Evolutionary conservation across 2,797 vertebrate species (phyloP).

Genomic region (Danio aesculapii): DNA sequence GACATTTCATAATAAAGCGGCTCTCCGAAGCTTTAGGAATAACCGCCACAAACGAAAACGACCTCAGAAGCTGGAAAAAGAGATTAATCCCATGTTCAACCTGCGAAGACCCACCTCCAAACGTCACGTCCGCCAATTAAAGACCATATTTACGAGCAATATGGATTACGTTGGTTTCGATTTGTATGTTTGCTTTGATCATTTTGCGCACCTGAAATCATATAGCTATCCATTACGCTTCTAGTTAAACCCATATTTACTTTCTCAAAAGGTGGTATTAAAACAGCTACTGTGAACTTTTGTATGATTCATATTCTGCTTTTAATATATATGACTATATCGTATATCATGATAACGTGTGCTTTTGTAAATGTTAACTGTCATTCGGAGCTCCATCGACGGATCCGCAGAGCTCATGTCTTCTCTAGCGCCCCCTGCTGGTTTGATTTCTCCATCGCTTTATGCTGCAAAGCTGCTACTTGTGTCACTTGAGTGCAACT

Average conservation of each 20-base stretch:
- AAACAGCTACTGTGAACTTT: conserved; percentile 83
- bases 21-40: conserved; percentile 58
- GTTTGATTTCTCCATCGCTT: conserved; percentile 54
- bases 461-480: conserved; percentile 70
- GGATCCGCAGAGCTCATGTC: conserved; percentile 48
- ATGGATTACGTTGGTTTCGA: conserved; percentile 35
- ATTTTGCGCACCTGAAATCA: conserved; percentile 50
- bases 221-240: conserved; percentile 53
- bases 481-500: conserved; percentile 35
- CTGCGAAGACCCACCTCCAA: not conserved
- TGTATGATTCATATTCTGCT: conserved; percentile 75
- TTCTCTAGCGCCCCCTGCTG: conserved; percentile 56
- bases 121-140: not conserved
- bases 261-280: conserved; percentile 74
- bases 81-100: not conserved
- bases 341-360: conserved; percentile 81
- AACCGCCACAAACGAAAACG: conserved; percentile 52
- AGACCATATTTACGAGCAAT: conserved; percentile 56
- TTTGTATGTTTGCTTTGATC: conserved; percentile 22
- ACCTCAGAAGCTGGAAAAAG: conserved; percentile 51
- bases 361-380: conserved; percentile 78
- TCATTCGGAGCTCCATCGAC: conserved; percentile 57
- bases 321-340: conserved; percentile 79
- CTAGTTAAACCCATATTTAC: conserved; percentile 69
- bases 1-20: conserved; percentile 68